These are phyloP conservation scores for Caenorhabditis sp. DNA, from an alignment of 2,888 invertebrate genomes.

Conservation along the genomic window DNA sequence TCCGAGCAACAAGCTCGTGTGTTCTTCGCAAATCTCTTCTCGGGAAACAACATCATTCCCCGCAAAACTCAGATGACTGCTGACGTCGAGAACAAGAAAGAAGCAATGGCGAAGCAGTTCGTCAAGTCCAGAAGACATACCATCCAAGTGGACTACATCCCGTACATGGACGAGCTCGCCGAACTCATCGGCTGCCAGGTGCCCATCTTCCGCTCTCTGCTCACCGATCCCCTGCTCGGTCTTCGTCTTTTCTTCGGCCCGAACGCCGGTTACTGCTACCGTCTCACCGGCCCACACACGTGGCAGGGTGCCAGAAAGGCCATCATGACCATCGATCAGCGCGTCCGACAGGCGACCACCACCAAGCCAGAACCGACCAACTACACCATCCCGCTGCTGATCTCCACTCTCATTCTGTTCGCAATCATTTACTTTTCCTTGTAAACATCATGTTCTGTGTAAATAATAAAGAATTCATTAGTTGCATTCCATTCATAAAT, in stretches of 20 bases:
- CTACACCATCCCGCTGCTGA: conserved; percentile 35
- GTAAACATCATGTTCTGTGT: conserved; percentile 10
- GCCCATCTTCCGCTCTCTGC: conserved; percentile 74
- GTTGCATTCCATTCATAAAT: no score
- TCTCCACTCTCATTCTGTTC: conserved; percentile 37
- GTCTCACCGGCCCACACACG: conserved; percentile 63
- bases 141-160: conserved; percentile 80
- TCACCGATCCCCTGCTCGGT: conserved; percentile 71
- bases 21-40: conserved; percentile 76
- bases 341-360: conserved; percentile 59
- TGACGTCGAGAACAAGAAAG: conserved; percentile 77
- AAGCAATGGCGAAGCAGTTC: conserved; percentile 71
- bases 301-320: conserved; percentile 72
- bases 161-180: conserved; percentile 81
- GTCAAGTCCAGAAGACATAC: conserved; percentile 79
- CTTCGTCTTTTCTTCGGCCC: conserved; percentile 61
- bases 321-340: conserved; percentile 61
- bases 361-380: conserved; percentile 39
- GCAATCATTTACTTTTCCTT: conserved; percentile 30
- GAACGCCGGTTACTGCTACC: conserved; percentile 65
- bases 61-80: conserved; percentile 76
- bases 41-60: conserved; percentile 40
- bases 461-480: conserved; percentile 14
- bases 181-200: conserved; percentile 80
- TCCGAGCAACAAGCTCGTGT: conserved; percentile 81